Percentiles rank a stretch among this genome's conserved stretches.
Evolutionary conservation across 2,797 vertebrate species (phyloP).

Genomic region (Pempheris klunzingeri): DNA sequence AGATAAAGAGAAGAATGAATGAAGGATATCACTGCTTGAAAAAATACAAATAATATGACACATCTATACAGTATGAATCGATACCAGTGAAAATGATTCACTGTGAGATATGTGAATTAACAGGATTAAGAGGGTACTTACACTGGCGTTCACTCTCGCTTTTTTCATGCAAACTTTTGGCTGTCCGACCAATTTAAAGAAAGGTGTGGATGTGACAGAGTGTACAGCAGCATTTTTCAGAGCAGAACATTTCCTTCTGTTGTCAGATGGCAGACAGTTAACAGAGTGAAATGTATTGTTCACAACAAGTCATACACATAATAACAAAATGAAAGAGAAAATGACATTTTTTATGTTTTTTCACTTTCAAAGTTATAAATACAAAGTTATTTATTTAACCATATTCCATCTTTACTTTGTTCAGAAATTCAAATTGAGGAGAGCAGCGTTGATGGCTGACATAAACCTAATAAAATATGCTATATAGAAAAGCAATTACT

Average conservation of each 20-base stretch:
- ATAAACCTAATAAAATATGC: neutral
- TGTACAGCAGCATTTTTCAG: neutral
- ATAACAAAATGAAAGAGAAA: too few species aligned
- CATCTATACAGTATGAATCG: neutral
- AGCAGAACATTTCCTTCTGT: neutral
- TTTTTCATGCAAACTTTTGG: neutral
- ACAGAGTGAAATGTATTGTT: neutral
- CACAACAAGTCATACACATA: neutral
- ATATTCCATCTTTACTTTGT: neutral
- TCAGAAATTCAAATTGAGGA: neutral
- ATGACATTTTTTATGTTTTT: too few species aligned
- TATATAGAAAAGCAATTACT: neutral
- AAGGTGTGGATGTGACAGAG: too few species aligned
- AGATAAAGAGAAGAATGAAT: neutral
- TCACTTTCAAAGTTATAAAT: too few species aligned
- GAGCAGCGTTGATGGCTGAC: neutral
- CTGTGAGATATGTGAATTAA: neutral
- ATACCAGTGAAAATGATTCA: neutral
- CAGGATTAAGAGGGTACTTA: neutral
- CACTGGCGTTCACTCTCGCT: neutral
- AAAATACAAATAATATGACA: neutral
- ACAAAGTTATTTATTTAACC: too few species aligned
- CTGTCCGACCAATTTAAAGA: neutral
- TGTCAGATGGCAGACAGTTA: slow-evolving; percentile 4
- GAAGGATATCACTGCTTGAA: neutral